Base-by-base conservation (phyloP, 2,113 vertebrate species). In the Proteles cristata region DNA sequence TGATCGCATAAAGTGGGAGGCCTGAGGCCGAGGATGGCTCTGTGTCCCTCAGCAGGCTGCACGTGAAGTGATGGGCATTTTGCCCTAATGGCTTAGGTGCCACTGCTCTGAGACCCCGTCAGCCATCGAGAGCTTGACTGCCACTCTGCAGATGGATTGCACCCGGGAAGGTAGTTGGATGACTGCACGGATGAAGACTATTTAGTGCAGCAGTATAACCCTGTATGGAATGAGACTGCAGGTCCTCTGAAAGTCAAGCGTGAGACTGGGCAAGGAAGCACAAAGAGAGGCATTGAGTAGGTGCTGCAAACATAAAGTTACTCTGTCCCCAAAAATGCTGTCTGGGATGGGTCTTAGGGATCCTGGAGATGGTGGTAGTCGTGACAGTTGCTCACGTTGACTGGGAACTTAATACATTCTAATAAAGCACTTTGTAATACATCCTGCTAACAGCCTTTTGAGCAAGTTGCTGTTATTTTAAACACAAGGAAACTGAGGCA, bases 1-100 rank as follows among this genome's bases (percentile, higher is more conserved):
- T 88, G 88, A 87, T 95, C 84, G 66, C 94, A 95, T 88, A 93
- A 90, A 82, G 94, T 85, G 61, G 90, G 90, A 92, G 96, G 92
- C 61, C 53, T 19, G 76, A 53, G 39, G 45, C 84, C 9, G 2
- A 73, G 96, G 86, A 73, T 76, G 43, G 84, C 23, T 48, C 48
- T 11, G 17, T 0, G 0, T 16, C 35, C 65, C 71, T 65, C 61
- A 2, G 11, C 12, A 5, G 21, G 63, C 66, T 31, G 35, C 53
- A 6, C 0, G 1, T 63, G 83, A 33, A 31, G 26, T 25, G 35
- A 48, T 63, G 68, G 92, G n/a, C 2, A 0, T 61, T 89, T 39
- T 9, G 26, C 84, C 43, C 12, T 11, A 80, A 17, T 11, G 87
- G 48, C 26, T 45, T 81, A 12, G 31, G 7, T 31, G 80, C 17